Evolutionary conservation across 2,888 invertebrate genomes (phyloP), one percentile per base, ranked within the genome.

Genomic region (Apotomis capreana): DNA sequence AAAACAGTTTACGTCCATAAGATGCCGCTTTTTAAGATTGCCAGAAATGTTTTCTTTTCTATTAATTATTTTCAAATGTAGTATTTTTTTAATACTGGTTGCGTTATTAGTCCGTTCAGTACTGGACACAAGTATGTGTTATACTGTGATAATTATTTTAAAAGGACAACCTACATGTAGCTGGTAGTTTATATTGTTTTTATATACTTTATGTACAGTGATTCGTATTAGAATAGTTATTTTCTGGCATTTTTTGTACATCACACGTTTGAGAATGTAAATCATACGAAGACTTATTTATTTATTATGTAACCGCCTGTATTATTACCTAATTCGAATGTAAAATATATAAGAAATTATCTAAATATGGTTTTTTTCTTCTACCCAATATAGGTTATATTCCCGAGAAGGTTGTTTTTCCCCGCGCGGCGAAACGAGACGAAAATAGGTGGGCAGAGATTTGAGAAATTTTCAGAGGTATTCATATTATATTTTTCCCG

Each of bases 271-370:
- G 75, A 79, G 74, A 76, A 77, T 85, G 83, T 86, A 82, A 84
- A 83, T 83, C 80, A 73, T 83, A 82, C 75, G 80, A 80, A 82
- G 82, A 84, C 87, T 88, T 90, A 91, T 91, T 92, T 92, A 91
- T 91, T 92, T 87, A 88, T 89, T 89, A 89, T 92, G 89, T 92
- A 92, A 92, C 92, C 92, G 91, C 92, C 92, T 92, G 90, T 83
- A 83, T 83, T 91, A 90, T 90, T 89, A 92, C 91, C 72, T 72
- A 72, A 72, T 90, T 90, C 80, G 87, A 89, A 88, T 92, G 92
- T 92, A 92, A 90, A 92, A 92, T 91, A 91, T 90, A 77, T 87
- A 90, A 89, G 90, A 90, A 90, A 90, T 88, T 88, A 89, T 89
- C 84, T 85, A 85, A 69, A 65, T 15, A 61, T 62, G 74, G 78